A percentile compares a stretch with the other conserved stretches of the same genome.
phyloP scores from a whole-genome alignment of 2,113 vertebrate species.

The Colaptes auratus region DNA sequence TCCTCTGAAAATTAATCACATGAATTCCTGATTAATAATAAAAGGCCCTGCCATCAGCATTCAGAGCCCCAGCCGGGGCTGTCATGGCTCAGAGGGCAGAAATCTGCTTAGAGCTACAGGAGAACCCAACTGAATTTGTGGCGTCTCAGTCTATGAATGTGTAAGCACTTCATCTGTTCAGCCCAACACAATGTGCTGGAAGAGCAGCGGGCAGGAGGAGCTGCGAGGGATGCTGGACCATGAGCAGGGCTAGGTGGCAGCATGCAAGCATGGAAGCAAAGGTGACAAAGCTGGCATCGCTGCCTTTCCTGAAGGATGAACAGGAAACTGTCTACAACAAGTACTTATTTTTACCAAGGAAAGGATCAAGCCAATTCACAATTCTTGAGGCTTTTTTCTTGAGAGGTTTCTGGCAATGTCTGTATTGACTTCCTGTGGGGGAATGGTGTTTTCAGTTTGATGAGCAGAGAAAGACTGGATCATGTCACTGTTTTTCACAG shows the following conservation, averaged over 20 bases:
- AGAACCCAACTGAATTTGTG: slow-evolving; percentile 83
- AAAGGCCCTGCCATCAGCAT: slow-evolving; percentile 79
- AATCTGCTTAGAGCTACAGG: slow-evolving; percentile 81
- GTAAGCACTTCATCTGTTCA: slow-evolving; percentile 84
- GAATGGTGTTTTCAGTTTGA: neutral
- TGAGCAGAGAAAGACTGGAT: neutral
- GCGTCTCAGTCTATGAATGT: slow-evolving; percentile 86
- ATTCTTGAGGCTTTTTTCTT: neutral
- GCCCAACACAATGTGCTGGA: slow-evolving; percentile 49
- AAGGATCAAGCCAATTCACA: neutral
- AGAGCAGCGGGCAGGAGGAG: neutral
- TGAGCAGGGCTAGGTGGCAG: slow-evolving; percentile 31
- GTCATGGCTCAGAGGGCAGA: slow-evolving; percentile 84
- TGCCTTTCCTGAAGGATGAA: neutral
- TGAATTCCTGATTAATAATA: slow-evolving; percentile 80
- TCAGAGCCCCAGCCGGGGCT: slow-evolving; percentile 76
- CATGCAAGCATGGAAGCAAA: neutral
- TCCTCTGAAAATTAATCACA: slow-evolving; percentile 80
- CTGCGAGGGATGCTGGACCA: neutral
- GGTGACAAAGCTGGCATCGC: neutral
- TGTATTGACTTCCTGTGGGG: neutral
- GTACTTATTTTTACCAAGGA: neutral
- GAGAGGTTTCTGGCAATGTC: neutral
- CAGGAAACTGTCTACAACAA: neutral
- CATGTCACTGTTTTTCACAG: neutral